Percentiles rank a stretch among this genome's conserved stretches.
Evolutionary conservation across 1,140 invertebrate genomes (phyloP).

Genomic region (Leptinotarsa lineolata): DNA sequence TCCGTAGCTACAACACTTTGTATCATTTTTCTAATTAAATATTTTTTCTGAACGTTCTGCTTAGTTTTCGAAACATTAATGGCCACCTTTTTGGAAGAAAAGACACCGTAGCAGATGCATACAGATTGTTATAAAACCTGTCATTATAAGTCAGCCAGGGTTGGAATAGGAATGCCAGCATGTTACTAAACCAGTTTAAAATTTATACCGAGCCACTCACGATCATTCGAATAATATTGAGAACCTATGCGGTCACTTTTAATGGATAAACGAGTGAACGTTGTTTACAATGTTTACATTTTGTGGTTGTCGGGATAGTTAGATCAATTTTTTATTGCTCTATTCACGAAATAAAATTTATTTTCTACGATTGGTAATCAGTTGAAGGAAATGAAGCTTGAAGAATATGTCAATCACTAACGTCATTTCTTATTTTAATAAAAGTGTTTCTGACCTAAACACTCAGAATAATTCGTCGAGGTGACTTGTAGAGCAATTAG

Average conservation of each 20-base stretch:
- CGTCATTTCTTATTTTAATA: too few species aligned
- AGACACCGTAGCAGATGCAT: background rate
- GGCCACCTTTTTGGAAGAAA: background rate
- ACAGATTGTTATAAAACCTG: background rate
- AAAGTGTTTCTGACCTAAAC: too few species aligned
- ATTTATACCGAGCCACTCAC: constrained; percentile 13
- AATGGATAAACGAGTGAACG: background rate
- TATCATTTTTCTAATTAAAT: background rate
- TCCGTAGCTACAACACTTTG: too few species aligned
- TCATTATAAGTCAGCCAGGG: background rate
- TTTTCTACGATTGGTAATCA: too few species aligned
- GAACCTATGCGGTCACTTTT: background rate
- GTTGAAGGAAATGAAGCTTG: too few species aligned
- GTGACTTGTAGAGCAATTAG: background rate
- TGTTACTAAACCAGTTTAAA: constrained; percentile 22
- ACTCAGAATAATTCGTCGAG: too few species aligned
- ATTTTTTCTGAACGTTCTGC: background rate
- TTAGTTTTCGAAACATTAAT: background rate
- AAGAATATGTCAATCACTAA: too few species aligned
- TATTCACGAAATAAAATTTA: too few species aligned
- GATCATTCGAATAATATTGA: constrained; percentile 19
- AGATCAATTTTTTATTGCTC: too few species aligned
- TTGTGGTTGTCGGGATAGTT: too few species aligned
- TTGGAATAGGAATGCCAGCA: background rate
- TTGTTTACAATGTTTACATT: too few species aligned